Base-by-base conservation (phyloP, 2,888 invertebrate genomes). In the Cephus rjabovi region DNA sequence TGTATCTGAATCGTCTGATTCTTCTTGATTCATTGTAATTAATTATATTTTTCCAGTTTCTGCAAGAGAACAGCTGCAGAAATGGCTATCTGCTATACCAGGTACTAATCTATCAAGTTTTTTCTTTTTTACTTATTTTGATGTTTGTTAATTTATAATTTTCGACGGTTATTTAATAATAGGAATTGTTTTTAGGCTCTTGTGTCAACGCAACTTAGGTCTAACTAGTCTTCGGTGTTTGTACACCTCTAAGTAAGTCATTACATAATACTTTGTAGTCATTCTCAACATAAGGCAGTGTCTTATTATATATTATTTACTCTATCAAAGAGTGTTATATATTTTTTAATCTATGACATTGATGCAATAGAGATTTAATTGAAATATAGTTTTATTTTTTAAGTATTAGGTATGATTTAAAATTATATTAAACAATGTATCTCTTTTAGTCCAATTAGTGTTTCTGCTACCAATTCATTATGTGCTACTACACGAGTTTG, bases 31-130 rank as follows among this genome's bases (percentile, higher is more conserved):
- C 1, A 23, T 56, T 23, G 23, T 56, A 23, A 23, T 9, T 23
- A 56, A 56, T 6, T 56, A 56, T 56, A 56, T 56, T 56, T 23
- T 9, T 56, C 56, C 23, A 56, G 23, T 56, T 56, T 23, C 9
- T 56, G 23, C 23, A 56, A 56, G 9, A 23, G 9, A 56, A 56
- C 56, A 56, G 56, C 23, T 56, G 56, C 56, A 82, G 82, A 80
- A 78, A 88, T 89, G 89, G 88, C 89, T 73, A 82, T 88, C 73
- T 83, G 80, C 78, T 88, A 87, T 80, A 85, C 85, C 23, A 87
- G 89, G 89, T 88, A 81, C 78, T 56, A 40, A n/a, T 12, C 69
- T 12, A 9, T 11, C 11, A 23, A 56, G 56, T 69, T 56, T 70
- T 33, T 12, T 73, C 40, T 68, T 34, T 73, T 68, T 68, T 40